A percentile compares a stretch with the other conserved stretches of the same genome.
phyloP scores from a whole-genome alignment of 1,140 invertebrate species.

The Halictus rubicundus region DNA sequence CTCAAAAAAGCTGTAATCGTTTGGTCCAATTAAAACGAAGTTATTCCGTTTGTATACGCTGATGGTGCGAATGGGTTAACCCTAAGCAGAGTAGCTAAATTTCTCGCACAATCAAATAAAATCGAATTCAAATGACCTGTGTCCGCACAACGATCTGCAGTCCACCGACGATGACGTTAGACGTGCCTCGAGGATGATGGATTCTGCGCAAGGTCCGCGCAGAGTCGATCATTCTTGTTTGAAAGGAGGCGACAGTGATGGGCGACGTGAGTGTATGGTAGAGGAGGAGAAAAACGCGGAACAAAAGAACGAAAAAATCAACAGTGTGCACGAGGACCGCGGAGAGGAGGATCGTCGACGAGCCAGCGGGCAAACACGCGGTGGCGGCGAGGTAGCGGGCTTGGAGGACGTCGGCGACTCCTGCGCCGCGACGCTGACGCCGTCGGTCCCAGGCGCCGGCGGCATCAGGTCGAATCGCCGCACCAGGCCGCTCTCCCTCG shows the following conservation, averaged over 20 bases:
- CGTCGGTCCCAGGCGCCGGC: constrained; percentile 67
- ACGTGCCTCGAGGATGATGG: not conserved
- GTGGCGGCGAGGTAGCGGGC: constrained; percentile 68
- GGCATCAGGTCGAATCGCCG: constrained; percentile 67
- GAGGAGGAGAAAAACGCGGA: constrained; percentile 15
- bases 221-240: not conserved
- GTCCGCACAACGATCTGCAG: too few relatives aligned
- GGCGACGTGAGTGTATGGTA: constrained; percentile 20
- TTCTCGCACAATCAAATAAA: too few relatives aligned
- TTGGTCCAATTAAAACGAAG: too few relatives aligned
- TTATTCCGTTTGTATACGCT: too few relatives aligned
- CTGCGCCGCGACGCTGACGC: constrained; percentile 65
- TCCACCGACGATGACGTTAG: too few relatives aligned
- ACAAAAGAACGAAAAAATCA: constrained; percentile 55
- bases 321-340: constrained; percentile 78
- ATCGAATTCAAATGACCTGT: too few relatives aligned
- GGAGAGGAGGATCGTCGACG: constrained; percentile 61
- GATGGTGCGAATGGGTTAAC: too few relatives aligned
- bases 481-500: constrained; percentile 75
- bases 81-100: too few relatives aligned
- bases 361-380: constrained; percentile 54
- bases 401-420: constrained; percentile 66
- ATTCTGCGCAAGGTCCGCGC: not conserved
- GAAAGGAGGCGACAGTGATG: not conserved
- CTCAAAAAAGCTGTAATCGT: too few relatives aligned